Conservation (phyloP, 2,888 invertebrate genomes). For the Diploptera punctata region DNA sequence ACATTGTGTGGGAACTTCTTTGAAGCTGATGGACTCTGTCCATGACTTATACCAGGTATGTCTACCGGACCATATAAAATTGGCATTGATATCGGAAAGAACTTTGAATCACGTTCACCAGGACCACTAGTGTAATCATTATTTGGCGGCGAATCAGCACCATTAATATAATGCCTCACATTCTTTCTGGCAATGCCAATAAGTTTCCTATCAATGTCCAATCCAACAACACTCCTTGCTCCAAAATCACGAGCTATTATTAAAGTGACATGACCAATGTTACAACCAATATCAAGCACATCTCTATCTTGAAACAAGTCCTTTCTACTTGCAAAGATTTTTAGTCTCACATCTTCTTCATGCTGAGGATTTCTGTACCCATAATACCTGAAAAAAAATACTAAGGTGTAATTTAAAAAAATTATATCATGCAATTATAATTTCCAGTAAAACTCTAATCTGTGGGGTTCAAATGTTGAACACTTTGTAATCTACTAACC, state of each 20-base stretch:
- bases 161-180: constrained; percentile 70
- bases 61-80: constrained; percentile 84
- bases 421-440: no score
- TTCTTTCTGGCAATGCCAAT: constrained; percentile 79
- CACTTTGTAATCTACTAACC: no score
- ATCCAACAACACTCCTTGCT: constrained; percentile 86
- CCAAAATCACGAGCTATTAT: constrained; percentile 85
- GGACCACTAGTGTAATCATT: constrained; percentile 44
- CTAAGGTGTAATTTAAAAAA: no score
- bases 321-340: constrained; percentile 76
- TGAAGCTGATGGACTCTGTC: constrained; percentile 47
- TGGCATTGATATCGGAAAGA: constrained; percentile 89
- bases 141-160: constrained; percentile 54
- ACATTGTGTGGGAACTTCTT: constrained; percentile 89
- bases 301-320: constrained; percentile 89
- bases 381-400: constrained; percentile 76
- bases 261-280: constrained; percentile 94
- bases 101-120: constrained; percentile 51
- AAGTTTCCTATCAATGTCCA: constrained; percentile 92
- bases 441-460: no score
- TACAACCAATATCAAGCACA: constrained; percentile 97
- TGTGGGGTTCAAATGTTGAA: no score
- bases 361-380: constrained; percentile 89
- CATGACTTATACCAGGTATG: constrained; percentile 57
- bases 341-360: constrained; percentile 83